Evolutionary conservation across 2,888 invertebrate genomes (phyloP), one percentile per base, ranked within the genome.

Genomic region (Sarcophaga caerulescens): DNA sequence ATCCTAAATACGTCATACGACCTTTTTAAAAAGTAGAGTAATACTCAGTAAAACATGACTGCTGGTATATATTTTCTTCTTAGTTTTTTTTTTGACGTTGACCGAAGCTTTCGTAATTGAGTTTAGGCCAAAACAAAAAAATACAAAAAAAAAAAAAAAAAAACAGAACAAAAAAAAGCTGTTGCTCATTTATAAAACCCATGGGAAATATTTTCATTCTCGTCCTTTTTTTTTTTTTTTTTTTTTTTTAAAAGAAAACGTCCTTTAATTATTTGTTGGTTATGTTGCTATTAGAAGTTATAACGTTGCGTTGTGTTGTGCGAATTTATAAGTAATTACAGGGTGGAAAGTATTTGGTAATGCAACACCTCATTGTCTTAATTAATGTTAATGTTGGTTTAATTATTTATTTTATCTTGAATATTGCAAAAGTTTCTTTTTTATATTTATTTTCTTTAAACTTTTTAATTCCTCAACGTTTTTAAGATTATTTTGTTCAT

Each of bases 371-470:
- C 19, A 65, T 71, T 65, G 21, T 75, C 69, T 70, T 70, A 70
- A 70, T 65, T 81, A 66, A 70, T 59, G 65, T 82, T 85, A 74
- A 81, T 85, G 81, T 68, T 73, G 45, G 73, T 47, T 77, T 81
- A 84, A 81, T 84, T 84, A 81, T 77, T 77, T 77, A 76, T 81
- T 60, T 65, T 23, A 65, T 73, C n/a, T 21, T 68, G 11, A 45
- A 68, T 45, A 45, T 68, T 52, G 17, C 12, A 52, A 17, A 52
- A 52, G 52, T 14, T 52, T 52, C 1, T 14, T 52, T 47, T 52
- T 35, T 52, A 14, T 52, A 47, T 14, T 47, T 47, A 11, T 17
- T 14, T 5, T 52, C 2, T 52, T 52, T 52, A 4, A 52, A 52
- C 52, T 52, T 52, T 47, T 35, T 35, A 10, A 35, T 35, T 8